Base-by-base conservation (phyloP, 2,888 invertebrate species). In the Masnerella sp. region DNA sequence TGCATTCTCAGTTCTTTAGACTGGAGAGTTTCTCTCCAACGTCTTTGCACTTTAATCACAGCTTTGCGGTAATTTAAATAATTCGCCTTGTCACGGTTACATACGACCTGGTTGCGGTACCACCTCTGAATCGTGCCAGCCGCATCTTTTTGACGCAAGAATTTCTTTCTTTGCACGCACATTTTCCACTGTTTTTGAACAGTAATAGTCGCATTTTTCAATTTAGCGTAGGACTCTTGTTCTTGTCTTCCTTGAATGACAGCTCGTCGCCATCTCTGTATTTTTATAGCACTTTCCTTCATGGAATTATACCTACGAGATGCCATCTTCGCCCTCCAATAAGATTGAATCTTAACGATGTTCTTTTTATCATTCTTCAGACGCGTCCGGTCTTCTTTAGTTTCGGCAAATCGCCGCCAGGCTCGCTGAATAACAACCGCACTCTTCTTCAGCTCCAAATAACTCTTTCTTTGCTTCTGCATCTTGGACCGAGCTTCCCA, bases 101-200 rank as follows among this genome's bases (percentile, higher is more conserved):
- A 68, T 0, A 40, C 15, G 8, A 73, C 32, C 5, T 58, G 36
- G 15, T 71, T 69, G 12, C 75, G 69, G 75, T 89, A 90, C 89
- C 89, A 90, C 8, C 81, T 81, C 80, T 91, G 90, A 51, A 92
- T 90, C n/a, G n/a, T n/a, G n/a, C 84, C 52, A 5, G 89, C 88
- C n/a, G 90, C 89, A 0, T 58, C 78, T 79, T 89, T 88, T 51
- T 82, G 78, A 61, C 79, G 40, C 2, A 79, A 45, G 65, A 78
- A 86, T 15, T 54, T 11, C 30, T 58, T 62, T 45, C 79, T 74
- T 2, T 78, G 61, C 20, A 84, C 76, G 86, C 88, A 88, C 88
- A 88, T 89, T 67, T 88, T 87, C 79, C 79, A 80, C 17, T 51
- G 81, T 59, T 74, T 86, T 74, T 89, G 89, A 11, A 89, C 43